Percentiles rank a stretch among this genome's conserved stretches.
phyloP scores from a whole-genome alignment of 2,797 vertebrate species.

The Loriculus beryllinus region DNA sequence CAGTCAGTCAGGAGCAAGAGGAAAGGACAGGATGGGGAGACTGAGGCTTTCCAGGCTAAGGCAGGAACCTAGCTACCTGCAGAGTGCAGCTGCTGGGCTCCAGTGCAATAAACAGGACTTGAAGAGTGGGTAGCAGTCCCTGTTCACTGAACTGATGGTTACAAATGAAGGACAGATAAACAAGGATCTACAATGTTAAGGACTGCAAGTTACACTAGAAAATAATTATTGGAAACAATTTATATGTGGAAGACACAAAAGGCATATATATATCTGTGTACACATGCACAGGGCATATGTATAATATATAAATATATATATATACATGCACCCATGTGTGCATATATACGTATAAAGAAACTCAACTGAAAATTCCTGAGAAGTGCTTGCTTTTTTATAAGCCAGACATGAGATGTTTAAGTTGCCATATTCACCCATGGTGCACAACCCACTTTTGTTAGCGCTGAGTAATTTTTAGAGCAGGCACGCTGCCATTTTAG shows the following conservation, averaged over 20 bases:
- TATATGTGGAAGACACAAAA: neutral
- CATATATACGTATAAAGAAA: neutral
- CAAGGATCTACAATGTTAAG: neutral
- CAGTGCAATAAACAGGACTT: too few relatives aligned
- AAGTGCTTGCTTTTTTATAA: neutral
- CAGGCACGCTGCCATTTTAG: neutral
- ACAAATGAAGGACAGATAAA: neutral
- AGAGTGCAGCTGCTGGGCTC: neutral
- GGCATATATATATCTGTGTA: neutral
- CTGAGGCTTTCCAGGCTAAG: neutral
- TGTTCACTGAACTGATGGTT: neutral
- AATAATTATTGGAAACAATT: neutral
- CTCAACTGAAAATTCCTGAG: neutral
- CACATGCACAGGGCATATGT: accelerated
- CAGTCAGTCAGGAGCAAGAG: neutral
- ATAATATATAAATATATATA: neutral
- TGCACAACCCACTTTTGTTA: neutral
- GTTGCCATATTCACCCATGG: neutral
- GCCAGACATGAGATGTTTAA: neutral
- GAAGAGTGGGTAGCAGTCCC: accelerated
- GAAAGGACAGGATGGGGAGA: neutral
- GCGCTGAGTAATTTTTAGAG: neutral
- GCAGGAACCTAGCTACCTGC: neutral
- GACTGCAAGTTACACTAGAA: neutral
- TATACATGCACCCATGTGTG: accelerated